Percentiles rank a stretch among this genome's conserved stretches.
Conservation (phyloP, 2,113 vertebrate species). For the Neopipo cinnamomea region DNA sequence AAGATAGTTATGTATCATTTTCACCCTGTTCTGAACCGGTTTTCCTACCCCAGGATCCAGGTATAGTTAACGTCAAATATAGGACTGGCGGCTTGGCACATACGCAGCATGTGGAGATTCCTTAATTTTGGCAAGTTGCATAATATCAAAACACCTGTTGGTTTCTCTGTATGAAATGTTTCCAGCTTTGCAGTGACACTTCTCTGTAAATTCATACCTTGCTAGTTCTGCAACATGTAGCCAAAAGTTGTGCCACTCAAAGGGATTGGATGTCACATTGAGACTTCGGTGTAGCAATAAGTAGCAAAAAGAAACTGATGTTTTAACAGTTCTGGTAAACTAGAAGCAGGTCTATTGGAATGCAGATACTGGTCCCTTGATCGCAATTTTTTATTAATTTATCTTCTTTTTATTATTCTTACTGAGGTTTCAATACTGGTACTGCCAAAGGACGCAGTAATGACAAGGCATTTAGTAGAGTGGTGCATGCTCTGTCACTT, state of each 20-base stretch:
- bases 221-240: background rate
- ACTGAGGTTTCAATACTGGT: background rate
- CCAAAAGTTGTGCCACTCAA: background rate
- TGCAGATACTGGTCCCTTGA: background rate
- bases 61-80: constrained; percentile 36
- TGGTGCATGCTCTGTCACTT: background rate
- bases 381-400: background rate
- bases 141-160: fast-evolving
- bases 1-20: constrained; percentile 69
- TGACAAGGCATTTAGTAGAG: background rate
- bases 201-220: background rate
- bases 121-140: background rate
- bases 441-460: background rate
- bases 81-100: background rate
- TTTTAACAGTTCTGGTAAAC: background rate
- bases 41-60: constrained; percentile 73
- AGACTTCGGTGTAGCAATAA: background rate
- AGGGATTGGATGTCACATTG: background rate
- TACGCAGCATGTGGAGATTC: background rate
- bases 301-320: background rate
- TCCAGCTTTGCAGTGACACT: background rate
- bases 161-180: background rate
- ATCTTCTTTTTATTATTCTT: background rate
- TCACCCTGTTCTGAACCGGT: constrained; percentile 46
- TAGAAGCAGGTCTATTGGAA: background rate